Base-by-base conservation (phyloP, 2,797 vertebrate genomes). In the Apogon hyalosoma region DNA sequence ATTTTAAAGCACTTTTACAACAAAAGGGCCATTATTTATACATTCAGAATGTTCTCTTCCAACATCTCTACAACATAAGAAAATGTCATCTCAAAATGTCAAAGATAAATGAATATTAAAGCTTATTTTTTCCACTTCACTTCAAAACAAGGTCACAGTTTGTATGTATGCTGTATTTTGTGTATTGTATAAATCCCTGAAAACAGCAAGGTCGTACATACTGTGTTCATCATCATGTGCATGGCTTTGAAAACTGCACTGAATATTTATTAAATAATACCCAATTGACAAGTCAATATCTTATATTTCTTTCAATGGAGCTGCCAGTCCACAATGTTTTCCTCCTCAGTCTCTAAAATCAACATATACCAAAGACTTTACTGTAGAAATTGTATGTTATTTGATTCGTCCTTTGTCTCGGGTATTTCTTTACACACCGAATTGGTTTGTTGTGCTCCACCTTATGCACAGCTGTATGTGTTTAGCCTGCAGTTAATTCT, bases 401-500 rank as follows among this genome's bases (percentile, higher is more conserved):
- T 64, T 68, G n/a, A 67, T 82, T 72, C 62, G 52, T 54, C 7
- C 14, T 46, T 19, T 71, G 64, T 67, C 45, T 64, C 39, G 41
- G 63, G 43, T 16, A 31, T 64, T 73, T 77, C 75, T 82, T 82
- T 69, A 69, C 74, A 75, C 52, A 39, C 63, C 62, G 59, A 85
- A 48, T 62, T 41, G 72, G 61, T 82, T 84, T 83, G 74, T 81
- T 82, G 79, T 60, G 80, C 28, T 58, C 57, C 58, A 31, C 70
- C 68, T 85, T 77, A 66, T 42, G 51, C 53, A 33, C 80, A 87
- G 77, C 81, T 78, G 82, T 87, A 77, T 83, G 81, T 83, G 88
- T 91, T 91, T 89, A 85, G 85, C 86, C 88, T 77, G 77, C 84
- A 87, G 89, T 90, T 93, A 90, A 90, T 91, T 83, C 87, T 85